phyloP scores from a whole-genome alignment of 2,888 invertebrate genomes.

The Dione juno region DNA sequence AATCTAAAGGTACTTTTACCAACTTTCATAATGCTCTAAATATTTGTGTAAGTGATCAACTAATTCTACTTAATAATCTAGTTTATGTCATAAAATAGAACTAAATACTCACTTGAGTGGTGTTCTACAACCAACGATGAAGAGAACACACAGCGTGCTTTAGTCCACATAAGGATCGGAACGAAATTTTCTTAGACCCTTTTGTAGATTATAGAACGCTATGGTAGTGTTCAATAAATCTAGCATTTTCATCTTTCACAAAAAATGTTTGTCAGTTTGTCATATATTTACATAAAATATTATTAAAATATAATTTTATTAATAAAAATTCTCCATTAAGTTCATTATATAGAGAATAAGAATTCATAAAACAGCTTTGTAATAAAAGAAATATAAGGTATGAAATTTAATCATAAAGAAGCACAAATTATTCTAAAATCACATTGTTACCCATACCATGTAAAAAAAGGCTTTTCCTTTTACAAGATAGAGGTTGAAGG shows the following conservation, averaged over 20 bases:
- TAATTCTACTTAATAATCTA: neutral
- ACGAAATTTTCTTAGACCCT: slow-evolving; percentile 3
- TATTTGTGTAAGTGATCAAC: neutral
- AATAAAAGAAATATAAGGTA: neutral
- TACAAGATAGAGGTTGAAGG: neutral
- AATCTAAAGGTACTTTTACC: neutral
- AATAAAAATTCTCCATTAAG: neutral
- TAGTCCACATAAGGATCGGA: slow-evolving; percentile 14
- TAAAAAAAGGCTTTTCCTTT: neutral
- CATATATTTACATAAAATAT: too few relatives aligned
- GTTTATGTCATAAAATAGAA: neutral
- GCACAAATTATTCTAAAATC: too few relatives aligned
- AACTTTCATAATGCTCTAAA: neutral
- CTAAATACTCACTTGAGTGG: neutral
- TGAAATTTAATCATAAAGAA: too few relatives aligned
- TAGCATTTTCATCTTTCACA: too few relatives aligned
- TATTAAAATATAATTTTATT: neutral
- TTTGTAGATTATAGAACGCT: slow-evolving; percentile 11
- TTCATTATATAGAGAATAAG: neutral
- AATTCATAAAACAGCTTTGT: neutral
- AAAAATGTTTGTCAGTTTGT: too few relatives aligned
- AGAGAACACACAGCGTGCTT: neutral
- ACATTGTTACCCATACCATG: too few relatives aligned
- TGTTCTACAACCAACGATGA: neutral
- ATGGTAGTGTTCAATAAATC: neutral